A percentile compares a stretch with the other conserved stretches of the same genome.
Conservation (phyloP, 2,113 vertebrate genomes). For the Butorides virescens region DNA sequence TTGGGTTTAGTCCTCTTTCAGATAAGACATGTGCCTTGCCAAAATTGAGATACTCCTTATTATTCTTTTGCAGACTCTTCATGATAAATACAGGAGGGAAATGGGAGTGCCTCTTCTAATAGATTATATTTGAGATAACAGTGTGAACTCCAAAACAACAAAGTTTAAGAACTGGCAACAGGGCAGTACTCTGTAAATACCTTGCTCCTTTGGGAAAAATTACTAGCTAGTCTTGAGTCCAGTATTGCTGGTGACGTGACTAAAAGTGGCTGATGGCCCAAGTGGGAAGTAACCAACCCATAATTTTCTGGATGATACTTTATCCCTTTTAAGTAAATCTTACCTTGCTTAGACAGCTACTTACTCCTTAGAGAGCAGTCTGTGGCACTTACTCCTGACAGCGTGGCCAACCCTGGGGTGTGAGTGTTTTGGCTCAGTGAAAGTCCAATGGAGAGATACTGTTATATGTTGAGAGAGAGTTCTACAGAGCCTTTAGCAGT, state of each 20-base stretch:
- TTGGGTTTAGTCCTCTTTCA: neutral
- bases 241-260: fast-evolving
- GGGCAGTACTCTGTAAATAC: neutral
- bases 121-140: neutral
- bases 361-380: neutral
- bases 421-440: neutral
- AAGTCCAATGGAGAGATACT: neutral
- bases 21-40: neutral
- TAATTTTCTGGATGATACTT: neutral
- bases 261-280: neutral
- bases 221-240: neutral
- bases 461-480: neutral
- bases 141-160: neutral
- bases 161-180: neutral
- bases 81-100: neutral
- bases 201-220: neutral
- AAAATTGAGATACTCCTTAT: neutral
- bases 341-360: neutral
- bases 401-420: neutral
- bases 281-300: neutral
- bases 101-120: neutral
- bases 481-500: neutral
- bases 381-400: neutral
- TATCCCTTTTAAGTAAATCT: neutral
- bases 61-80: neutral